Conservation (phyloP, 2,888 invertebrate genomes). For the Drosophila seclusa region DNA sequence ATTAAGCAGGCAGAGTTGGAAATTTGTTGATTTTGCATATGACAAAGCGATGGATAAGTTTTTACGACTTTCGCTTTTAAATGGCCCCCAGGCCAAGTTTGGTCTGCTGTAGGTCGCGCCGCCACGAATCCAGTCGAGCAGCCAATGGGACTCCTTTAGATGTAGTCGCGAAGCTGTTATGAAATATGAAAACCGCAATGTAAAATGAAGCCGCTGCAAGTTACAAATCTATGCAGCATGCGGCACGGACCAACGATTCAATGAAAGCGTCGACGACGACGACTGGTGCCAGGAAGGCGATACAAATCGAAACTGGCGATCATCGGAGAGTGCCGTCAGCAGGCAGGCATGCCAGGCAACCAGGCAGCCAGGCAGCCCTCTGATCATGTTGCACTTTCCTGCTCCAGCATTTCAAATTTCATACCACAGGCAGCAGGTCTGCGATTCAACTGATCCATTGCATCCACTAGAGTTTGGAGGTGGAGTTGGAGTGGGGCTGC, state of each 20-base stretch:
- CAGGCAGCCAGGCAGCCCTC: constrained; percentile 22
- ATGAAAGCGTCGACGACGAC: constrained; percentile 42
- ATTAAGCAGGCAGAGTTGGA: constrained; percentile 52
- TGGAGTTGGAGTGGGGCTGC: constrained; percentile 18
- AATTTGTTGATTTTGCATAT: constrained; percentile 73
- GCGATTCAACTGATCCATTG: constrained; percentile 19
- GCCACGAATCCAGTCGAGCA: constrained; percentile 33
- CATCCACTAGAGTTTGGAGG: constrained; percentile 1
- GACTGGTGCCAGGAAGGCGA: constrained; percentile 61
- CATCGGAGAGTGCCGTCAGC: constrained; percentile 45
- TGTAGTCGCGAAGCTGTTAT: constrained; percentile 51
- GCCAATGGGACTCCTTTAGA: constrained; percentile 28
- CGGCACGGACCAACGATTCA: constrained; percentile 62
- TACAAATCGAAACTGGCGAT: constrained; percentile 76
- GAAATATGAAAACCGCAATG: constrained; percentile 72
- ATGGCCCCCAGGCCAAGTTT: constrained; percentile 46
- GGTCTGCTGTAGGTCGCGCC: constrained; percentile 70
- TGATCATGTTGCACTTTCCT: constrained; percentile 75
- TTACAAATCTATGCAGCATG: constrained; percentile 73
- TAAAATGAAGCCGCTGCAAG: constrained; percentile 61
- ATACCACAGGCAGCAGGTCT: constrained; percentile 56
- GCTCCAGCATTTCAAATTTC: constrained; percentile 62
- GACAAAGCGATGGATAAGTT: constrained; percentile 63
- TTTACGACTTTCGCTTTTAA: constrained; percentile 77
- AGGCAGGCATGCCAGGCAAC: constrained; percentile 6